Evolutionary conservation across 2,797 vertebrate genomes (phyloP), one percentile per base, ranked within the genome.

Genomic region (Scarus forsteni): DNA sequence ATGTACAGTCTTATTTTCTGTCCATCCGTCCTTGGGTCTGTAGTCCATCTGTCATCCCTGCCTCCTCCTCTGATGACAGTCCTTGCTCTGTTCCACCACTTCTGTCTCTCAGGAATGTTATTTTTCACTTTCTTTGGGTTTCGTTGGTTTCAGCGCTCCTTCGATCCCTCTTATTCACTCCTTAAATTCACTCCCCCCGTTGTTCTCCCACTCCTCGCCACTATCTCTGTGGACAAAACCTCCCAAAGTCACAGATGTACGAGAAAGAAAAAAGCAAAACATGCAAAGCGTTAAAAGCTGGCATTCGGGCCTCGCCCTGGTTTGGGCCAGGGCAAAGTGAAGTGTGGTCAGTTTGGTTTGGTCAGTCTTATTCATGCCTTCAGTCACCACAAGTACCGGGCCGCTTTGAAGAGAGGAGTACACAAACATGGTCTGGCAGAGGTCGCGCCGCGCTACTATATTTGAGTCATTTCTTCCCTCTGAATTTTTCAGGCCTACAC

Each of bases 281-380:
- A 76, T 70, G 69, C 49, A 60, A 74, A 70, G 69, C 77, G 59
- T 84, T 87, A 80, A 84, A 85, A 89, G 84, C 84, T 90, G 88
- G 85, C 86, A 88, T 91, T 78, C 16, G 79, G 84, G 89, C 85
- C 77, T 87, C 84, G 82, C 89, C 88, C 86, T 88, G 27, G 27
- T 27, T 83, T 80, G 53, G 66, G 80, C 77, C 81, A 61, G 88
- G 81, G 79, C 82, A 69, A 43, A 81, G 59, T 64, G 84, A 79
- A 71, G 66, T 14, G 70, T n/a, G 78, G 90, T 90, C 84, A 73
- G 7, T 80, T 70, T 61, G 90, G 88, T 91, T 88, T 87, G 91
- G 90, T 92, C 90, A 85, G 83, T 70, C 68, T 88, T 89, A 79
- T 87, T 90, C 81, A 69, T 71, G 80, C 90, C 77, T 74, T 82